Evolutionary conservation across 2,797 vertebrate species (phyloP).

Genomic region (Rhinoraja longicauda): DNA sequence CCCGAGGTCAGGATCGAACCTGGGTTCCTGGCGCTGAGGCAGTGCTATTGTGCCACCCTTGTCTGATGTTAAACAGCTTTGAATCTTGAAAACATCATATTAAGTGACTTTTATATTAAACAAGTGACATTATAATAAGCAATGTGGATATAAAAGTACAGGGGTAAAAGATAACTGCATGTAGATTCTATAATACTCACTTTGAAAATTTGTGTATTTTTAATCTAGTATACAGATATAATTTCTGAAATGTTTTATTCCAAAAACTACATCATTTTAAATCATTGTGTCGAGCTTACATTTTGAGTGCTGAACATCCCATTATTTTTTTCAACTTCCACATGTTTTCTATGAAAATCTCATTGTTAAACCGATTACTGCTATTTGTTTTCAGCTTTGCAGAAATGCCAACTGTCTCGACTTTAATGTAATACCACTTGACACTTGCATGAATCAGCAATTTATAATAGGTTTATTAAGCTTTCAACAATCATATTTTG

Average conservation of each 20-base stretch:
- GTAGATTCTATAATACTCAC: neutral
- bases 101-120: too few relatives aligned
- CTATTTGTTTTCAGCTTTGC: constrained; percentile 18
- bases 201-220: neutral
- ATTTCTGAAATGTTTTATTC: neutral
- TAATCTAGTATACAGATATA: neutral
- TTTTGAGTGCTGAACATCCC: neutral
- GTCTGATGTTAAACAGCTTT: neutral
- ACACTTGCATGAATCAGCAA: constrained; percentile 11
- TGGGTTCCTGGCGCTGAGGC: too few relatives aligned
- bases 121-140: too few relatives aligned
- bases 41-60: too few relatives aligned
- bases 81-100: neutral
- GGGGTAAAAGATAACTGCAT: neutral
- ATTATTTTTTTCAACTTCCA: neutral
- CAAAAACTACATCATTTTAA: neutral
- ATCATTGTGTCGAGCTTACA: neutral
- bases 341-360: neutral
- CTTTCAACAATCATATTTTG: neutral
- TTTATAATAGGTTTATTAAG: constrained; percentile 5
- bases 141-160: neutral
- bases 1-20: too few relatives aligned
- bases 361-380: constrained; percentile 21
- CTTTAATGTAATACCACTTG: constrained; percentile 17
- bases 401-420: constrained; percentile 21